Evolutionary conservation across 2,113 vertebrate species (phyloP), one percentile per base, ranked within the genome.

Genomic region (Deroptyus accipitrinus): DNA sequence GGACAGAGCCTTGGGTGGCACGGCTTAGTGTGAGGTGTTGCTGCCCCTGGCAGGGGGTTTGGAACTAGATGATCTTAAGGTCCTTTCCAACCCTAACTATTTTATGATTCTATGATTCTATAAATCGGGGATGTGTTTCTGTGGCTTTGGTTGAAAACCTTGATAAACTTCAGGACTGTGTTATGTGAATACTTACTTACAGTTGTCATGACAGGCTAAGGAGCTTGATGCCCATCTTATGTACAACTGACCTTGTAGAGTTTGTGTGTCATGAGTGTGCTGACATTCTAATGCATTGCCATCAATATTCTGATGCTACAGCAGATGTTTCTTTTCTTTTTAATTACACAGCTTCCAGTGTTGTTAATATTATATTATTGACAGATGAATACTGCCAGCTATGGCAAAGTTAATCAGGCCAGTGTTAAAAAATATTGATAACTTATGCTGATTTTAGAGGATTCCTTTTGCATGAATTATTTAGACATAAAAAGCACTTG

Each of bases 341-440:
- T 81, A 78, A 95, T 96, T 95, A 72, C 86, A 95, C 0, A 0
- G 88, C 63, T 96, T 88, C 68, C 63, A 59, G 41, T 57, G 49
- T 20, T 62, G 72, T 74, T 94, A 94, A 49, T 77, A 49, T 52
- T 74, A 48, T n/a, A 13, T 59, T 88, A 67, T 28, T 86, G 94
- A 90, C 72, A 92, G 68, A 90, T 88, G 48, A 81, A 25, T 51
- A 55, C 61, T 83, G 88, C 82, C 94, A 94, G 72, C 92, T 92
- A 64, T 93, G 46, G 23, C 37, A 52, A 92, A 92, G 35, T 57
- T 83, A 77, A 97, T 96, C 51, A 78, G 63, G 23, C 51, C 20
- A 8, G 0, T 31, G 33, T 17, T 83, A 22, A 83, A 79, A 85
- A 61, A 31, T 4, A 48, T 33, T 64, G 64, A 33, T 74, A 74